Evolutionary conservation across 2,797 vertebrate species (phyloP), one percentile per base, ranked within the genome.

Genomic region (Pagetopsis macropterus): DNA sequence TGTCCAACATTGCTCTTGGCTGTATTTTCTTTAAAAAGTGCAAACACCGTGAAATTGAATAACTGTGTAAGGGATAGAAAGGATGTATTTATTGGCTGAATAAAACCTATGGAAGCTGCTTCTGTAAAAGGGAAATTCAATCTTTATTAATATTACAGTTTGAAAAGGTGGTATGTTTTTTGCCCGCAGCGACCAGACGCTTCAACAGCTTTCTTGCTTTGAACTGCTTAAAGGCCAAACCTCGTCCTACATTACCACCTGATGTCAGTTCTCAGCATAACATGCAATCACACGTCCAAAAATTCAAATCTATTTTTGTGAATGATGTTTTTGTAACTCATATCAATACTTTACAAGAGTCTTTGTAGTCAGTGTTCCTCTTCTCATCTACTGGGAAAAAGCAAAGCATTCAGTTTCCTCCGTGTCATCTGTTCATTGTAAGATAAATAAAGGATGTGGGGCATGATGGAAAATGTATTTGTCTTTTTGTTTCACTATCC

Each of bases 391-490:
- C 33, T 7, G 14, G 8, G 12, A n/a, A n/a, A 70, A 60, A 76
- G 61, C 56, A 77, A 63, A 65, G 23, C 14, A 13, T 75, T 60
- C 31, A 65, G 48, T 76, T 62, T 59, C 37, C 64, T 83, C 55
- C 17, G 63, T 70, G n/a, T 69, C 72, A 63, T 78, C 65, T 81
- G 72, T 43, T 80, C 48, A 74, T 75, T 41, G 49, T 80, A 70
- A 65, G 55, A 82, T 75, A 85, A 90, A 89, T 86, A 90, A 92
- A 91, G 64, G 55, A 65, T 75, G 62, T 94, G 93, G 57, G 76
- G 95, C 95, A 96, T 9, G 94, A 96, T 61, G 94, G 93, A 79
- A 94, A 91, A 75, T 52, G 21, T 14, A 40, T 65, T 9, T 1
- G 8, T 78, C 59, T 71, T 1, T 52, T 12, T 64, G 43, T 81